phyloP scores from a whole-genome alignment of 2,113 vertebrate species.

The Oxyruncus cristatus region DNA sequence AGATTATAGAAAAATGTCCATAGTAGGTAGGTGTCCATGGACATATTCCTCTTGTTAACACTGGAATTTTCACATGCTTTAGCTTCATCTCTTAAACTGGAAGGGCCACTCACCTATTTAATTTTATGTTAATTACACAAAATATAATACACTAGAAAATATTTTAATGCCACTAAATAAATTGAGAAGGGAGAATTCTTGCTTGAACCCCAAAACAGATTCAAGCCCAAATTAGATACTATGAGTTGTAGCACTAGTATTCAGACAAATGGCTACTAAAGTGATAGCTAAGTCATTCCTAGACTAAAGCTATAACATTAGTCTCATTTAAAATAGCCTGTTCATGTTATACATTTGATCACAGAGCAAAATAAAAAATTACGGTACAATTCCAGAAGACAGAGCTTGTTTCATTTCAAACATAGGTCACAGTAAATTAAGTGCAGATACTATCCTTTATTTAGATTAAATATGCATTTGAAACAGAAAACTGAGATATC shows the following conservation, averaged over 20 bases:
- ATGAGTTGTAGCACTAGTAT: background rate
- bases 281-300: background rate
- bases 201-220: background rate
- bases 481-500: background rate
- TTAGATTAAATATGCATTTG: background rate
- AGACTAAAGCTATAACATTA: background rate
- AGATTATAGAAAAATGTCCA: background rate
- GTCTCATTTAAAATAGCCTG: background rate
- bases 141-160: background rate
- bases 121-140: background rate
- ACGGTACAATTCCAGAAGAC: background rate
- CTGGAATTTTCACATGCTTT: background rate
- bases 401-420: background rate
- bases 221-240: background rate
- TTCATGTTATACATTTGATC: background rate
- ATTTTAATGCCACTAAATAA: background rate
- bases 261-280: background rate
- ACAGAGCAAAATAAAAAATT: background rate
- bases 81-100: background rate
- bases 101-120: background rate
- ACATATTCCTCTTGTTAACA: background rate
- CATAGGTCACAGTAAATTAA: background rate
- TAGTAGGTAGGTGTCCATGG: background rate
- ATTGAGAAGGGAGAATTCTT: background rate
- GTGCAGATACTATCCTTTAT: background rate